Evolutionary conservation across 2,113 vertebrate species (phyloP).

Genomic region (Hippopotamus amphibius): DNA sequence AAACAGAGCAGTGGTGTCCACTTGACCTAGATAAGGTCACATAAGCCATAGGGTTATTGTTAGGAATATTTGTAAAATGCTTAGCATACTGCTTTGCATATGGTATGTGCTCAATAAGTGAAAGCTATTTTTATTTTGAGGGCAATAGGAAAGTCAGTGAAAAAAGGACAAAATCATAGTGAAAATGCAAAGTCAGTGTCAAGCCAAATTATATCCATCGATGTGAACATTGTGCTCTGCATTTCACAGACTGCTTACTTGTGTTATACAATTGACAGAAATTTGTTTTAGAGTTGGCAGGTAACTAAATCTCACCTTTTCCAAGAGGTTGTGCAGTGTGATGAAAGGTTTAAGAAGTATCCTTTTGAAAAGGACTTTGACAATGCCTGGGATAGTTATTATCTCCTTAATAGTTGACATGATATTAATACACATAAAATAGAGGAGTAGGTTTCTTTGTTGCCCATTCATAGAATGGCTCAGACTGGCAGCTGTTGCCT

Average conservation of each 20-base stretch:
- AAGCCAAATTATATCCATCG: not conserved
- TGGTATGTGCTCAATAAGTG: not conserved
- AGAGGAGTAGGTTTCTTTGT: not conserved
- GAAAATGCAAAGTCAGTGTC: not conserved
- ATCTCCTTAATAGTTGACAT: conserved; percentile 50
- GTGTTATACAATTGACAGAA: not conserved
- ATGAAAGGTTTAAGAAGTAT: conserved; percentile 37
- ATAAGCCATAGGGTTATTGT: not conserved
- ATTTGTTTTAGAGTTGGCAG: conserved; percentile 19
- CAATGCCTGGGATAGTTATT: not conserved
- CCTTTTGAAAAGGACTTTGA: conserved; percentile 30
- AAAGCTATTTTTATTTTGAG: conserved; percentile 46
- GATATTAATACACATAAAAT: conserved; percentile 9
- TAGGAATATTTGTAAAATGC: conserved; percentile 4
- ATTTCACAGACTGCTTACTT: not conserved
- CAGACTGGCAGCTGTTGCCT: not conserved
- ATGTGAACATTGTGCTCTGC: not conserved
- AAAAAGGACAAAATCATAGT: conserved; percentile 35
- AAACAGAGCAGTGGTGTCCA: not conserved
- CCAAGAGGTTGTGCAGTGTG: not conserved
- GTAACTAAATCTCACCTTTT: conserved; percentile 55
- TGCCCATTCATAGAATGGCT: not conserved
- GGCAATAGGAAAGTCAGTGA: not conserved
- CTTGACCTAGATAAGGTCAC: not conserved
- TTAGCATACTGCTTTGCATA: not conserved